Conservation (phyloP, 2,888 invertebrate species). For the Zygothrica quintamaculata region DNA sequence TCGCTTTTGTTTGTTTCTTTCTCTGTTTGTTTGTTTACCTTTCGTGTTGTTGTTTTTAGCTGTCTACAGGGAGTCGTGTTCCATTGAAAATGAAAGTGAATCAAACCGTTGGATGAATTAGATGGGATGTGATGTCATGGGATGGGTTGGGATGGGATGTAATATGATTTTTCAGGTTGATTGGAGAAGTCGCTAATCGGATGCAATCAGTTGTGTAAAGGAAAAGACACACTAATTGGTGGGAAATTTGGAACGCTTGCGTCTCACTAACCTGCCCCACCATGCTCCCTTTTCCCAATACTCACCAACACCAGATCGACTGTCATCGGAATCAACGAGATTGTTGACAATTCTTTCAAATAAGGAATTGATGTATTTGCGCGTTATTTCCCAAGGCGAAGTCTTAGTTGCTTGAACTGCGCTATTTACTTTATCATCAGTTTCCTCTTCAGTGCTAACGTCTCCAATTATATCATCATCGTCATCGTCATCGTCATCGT, state of each 20-base stretch:
- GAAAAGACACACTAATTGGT: conserved; percentile 61
- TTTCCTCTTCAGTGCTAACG: conserved; percentile 36
- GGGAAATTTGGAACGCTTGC: conserved; percentile 27
- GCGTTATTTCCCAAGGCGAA: too few relatives aligned
- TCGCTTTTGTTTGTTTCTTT: too few relatives aligned
- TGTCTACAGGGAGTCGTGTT: conserved; percentile 43
- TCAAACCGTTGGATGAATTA: too few relatives aligned
- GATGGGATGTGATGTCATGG: too few relatives aligned
- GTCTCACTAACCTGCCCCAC: background rate
- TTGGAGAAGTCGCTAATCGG: conserved; percentile 65
- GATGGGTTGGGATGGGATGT: conserved; percentile 1
- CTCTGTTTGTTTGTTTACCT: conserved; percentile 11
- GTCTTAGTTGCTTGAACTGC: too few relatives aligned
- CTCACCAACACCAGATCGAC: conserved; percentile 71
- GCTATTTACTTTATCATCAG: conserved; percentile 20
- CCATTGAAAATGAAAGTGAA: conserved; percentile 77
- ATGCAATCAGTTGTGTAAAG: conserved; percentile 36
- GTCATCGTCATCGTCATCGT: conserved; percentile 39
- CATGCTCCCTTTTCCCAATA: conserved; percentile 9
- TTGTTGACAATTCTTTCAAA: too few relatives aligned
- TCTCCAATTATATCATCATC: conserved; percentile 28
- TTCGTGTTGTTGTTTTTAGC: conserved; percentile 18
- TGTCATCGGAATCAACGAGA: conserved; percentile 62
- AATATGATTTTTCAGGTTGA: conserved; percentile 43
- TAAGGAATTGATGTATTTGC: too few relatives aligned